A percentile compares a stretch with the other conserved stretches of the same genome.
phyloP scores from a whole-genome alignment of 2,797 vertebrate species.

The Tokudaia muenninki region DNA sequence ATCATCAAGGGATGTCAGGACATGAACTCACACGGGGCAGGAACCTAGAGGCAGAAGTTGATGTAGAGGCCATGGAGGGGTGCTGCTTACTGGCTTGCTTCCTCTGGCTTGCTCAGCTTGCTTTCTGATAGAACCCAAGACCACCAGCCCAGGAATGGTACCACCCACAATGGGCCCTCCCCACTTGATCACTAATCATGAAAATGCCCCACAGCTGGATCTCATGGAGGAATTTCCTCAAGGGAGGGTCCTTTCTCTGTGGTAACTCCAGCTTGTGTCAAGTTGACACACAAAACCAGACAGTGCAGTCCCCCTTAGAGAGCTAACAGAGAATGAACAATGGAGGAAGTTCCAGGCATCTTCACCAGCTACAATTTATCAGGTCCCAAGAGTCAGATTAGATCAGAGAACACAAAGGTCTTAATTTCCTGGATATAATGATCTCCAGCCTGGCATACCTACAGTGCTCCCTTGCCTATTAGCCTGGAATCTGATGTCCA shows the following conservation, averaged over 20 bases:
- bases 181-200: background rate
- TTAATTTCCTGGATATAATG: accelerated
- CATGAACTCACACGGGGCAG: background rate
- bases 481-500: too few relatives aligned
- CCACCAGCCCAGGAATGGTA: background rate
- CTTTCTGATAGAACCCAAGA: background rate
- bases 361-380: background rate
- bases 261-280: background rate
- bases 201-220: background rate
- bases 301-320: background rate
- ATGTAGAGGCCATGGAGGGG: background rate
- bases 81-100: background rate
- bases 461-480: background rate
- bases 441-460: too few relatives aligned
- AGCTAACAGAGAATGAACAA: accelerated
- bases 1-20: background rate
- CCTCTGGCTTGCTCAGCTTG: background rate
- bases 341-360: accelerated
- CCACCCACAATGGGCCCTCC: background rate
- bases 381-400: background rate
- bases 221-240: background rate
- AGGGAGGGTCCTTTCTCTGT: background rate
- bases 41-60: background rate
- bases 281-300: background rate
- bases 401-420: background rate